Base-by-base conservation (phyloP, 2,113 vertebrate genomes). In the Chaetura pelagica region DNA sequence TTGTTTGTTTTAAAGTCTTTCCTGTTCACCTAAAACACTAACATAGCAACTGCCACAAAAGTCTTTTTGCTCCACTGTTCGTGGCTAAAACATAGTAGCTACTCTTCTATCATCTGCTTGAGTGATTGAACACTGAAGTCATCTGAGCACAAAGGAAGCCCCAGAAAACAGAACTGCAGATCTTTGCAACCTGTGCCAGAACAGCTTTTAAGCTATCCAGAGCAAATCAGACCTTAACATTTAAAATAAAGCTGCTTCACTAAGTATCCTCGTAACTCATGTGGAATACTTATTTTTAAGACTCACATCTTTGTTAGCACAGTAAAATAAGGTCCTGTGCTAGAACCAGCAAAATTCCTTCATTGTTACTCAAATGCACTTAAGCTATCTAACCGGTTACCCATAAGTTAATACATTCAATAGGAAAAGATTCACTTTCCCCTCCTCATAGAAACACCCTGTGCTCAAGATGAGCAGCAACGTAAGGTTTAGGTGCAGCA, bases 391-490 rank as follows among this genome's bases (percentile, higher is more conserved):
- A n/a, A 35, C 5, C 24, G 2, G 4, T 5, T 58, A 76, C 13
- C 38, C 32, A 91, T 52, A 62, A 29, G 4, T 34, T 12, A 40
- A 19, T 11, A n/a, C 8, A 30, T 17, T 46, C 40, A 52, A 3
- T 2, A 27, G 34, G 38, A 77, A 74, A 8, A 61, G 7, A 48
- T 3, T 23, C 1, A n/a, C 19, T 15, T 20, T 8, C 9, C 0
- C 24, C 19, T 12, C 13, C 23, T 5, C 23, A 10, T 0, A 75
- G 21, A 27, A 54, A 46, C 7, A 12, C 18, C 35, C 19, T 2
- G 6, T 5, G 48, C 68, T 55, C 51, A 34, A 76, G 30, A 38
- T 4, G 32, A 86, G 13, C 2, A 51, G 8, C 64, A 80, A 18
- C 12, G 9, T 12, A 15, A 90, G 38, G 17, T 18, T 76, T 32